These are phyloP conservation scores for Calyptommatus sinebrachiatus DNA, from an alignment of 2,113 vertebrate genomes.

Conservation along the genomic window DNA sequence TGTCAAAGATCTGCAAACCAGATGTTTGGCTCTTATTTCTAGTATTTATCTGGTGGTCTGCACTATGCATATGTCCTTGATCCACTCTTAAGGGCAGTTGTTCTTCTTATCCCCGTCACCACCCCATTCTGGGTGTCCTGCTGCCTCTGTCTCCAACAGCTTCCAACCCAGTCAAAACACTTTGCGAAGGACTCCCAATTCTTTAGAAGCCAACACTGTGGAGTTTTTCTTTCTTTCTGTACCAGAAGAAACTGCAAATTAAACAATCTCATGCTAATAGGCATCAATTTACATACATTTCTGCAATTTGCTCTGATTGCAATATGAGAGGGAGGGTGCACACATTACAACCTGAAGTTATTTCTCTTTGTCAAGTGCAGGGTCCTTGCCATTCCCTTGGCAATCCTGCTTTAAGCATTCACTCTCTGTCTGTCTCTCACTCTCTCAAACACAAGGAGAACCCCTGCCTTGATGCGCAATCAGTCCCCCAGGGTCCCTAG, in stretches of 20 bases:
- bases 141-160: not conserved
- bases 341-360: not conserved
- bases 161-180: not conserved
- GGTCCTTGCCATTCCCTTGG: slow-evolving; percentile 1
- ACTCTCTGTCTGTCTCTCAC: not conserved
- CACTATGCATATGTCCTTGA: not conserved
- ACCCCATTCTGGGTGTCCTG: rapidly evolving
- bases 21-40: not conserved
- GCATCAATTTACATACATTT: slow-evolving; percentile 25
- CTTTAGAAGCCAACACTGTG: not conserved
- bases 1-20: not conserved
- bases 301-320: slow-evolving; percentile 34
- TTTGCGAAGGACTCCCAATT: not conserved
- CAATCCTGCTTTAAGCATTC: not conserved
- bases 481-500: not conserved
- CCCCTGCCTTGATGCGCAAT: not conserved
- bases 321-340: slow-evolving; percentile 14
- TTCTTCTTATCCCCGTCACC: not conserved
- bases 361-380: not conserved
- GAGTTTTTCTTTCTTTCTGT: not conserved
- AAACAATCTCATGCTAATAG: slow-evolving; percentile 29
- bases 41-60: not conserved
- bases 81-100: not conserved
- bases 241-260: slow-evolving; percentile 26
- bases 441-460: not conserved